A percentile compares a stretch with the other conserved stretches of the same genome.
Conservation (phyloP, 2,797 vertebrate genomes). For the Gallinago stenura region DNA sequence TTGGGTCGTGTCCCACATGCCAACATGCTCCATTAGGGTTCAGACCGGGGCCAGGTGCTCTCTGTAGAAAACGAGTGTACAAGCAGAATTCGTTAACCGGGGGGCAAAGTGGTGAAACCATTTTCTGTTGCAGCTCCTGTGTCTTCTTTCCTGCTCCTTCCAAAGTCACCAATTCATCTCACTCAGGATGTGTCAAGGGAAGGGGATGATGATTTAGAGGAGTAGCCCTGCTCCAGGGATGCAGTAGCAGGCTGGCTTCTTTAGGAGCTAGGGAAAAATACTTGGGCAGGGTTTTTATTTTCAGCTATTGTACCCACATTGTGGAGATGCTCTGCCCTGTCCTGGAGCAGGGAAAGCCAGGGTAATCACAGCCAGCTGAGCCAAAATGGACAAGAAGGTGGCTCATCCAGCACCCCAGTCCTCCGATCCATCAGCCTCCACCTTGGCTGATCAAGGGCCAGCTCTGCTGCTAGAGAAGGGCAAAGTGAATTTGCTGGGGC, state of each 20-base stretch:
- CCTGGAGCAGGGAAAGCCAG: fast-evolving
- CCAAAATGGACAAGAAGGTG: fast-evolving
- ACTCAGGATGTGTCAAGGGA: background rate
- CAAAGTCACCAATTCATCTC: background rate
- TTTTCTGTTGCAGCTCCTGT: background rate
- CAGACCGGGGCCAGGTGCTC: fast-evolving
- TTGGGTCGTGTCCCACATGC: fast-evolving
- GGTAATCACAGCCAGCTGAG: background rate
- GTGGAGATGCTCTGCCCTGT: background rate
- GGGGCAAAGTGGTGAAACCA: background rate
- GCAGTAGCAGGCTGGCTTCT: background rate
- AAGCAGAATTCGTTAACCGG: background rate
- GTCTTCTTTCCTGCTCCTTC: background rate
- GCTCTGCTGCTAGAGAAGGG: background rate
- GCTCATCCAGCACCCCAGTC: too few relatives aligned
- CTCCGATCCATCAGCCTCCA: background rate
- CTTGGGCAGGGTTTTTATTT: background rate
- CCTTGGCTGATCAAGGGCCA: background rate
- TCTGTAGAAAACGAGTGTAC: background rate
- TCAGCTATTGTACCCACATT: background rate
- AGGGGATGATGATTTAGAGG: background rate
- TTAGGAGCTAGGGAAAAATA: background rate
- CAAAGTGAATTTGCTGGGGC: fast-evolving
- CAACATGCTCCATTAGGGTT: background rate
- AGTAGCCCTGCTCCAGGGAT: background rate